These are phyloP conservation scores for Muntiacus muntjak DNA, from an alignment of 2,113 vertebrate genomes.

Conservation along the genomic window DNA sequence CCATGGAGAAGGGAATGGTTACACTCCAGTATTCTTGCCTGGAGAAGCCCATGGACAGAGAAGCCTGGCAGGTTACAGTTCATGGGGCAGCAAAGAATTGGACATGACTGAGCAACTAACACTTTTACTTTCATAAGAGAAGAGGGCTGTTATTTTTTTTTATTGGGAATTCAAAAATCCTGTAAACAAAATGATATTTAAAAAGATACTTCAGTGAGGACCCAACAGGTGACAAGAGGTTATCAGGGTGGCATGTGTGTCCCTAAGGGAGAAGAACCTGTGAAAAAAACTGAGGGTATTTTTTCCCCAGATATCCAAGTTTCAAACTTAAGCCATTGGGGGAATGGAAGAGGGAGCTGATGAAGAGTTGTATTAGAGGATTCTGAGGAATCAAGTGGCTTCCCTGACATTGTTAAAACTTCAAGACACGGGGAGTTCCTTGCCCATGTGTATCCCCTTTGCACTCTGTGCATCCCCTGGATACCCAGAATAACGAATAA, in stretches of 20 bases:
- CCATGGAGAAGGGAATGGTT: neutral
- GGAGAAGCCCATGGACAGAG: neutral
- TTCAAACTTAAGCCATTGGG: neutral
- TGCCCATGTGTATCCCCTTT: neutral
- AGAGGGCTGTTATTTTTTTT: neutral
- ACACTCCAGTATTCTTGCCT: neutral
- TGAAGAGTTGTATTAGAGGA: neutral
- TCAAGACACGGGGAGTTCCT: accelerated
- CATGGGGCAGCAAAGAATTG: neutral
- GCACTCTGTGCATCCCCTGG: neutral
- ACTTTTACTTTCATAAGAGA: neutral
- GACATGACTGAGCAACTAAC: neutral
- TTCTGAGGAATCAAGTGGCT: neutral
- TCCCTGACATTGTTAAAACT: neutral
- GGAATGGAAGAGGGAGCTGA: neutral
- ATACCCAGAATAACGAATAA: neutral
- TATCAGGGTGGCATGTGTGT: neutral
- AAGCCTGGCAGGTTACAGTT: neutral
- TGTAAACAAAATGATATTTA: neutral
- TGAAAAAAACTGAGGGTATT: neutral
- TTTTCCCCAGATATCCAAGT: neutral
- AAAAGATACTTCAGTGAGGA: neutral
- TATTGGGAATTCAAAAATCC: neutral
- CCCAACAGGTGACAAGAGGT: neutral
- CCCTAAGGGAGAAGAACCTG: neutral